A percentile compares a stretch with the other conserved stretches of the same genome.
phyloP scores from a whole-genome alignment of 2,888 invertebrate species.

The Melanargia galathea region DNA sequence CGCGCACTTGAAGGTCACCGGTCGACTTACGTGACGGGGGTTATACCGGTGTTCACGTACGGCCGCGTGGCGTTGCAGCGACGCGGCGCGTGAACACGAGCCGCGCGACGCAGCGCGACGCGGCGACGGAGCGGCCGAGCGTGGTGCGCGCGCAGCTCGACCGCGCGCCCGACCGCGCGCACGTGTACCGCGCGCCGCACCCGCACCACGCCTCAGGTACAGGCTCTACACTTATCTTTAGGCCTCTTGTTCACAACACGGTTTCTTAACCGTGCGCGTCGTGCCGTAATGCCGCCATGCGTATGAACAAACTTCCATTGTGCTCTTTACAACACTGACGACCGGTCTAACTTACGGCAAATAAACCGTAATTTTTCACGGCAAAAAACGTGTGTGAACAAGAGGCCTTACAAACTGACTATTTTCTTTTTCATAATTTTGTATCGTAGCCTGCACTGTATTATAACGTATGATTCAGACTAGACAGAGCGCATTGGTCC shows the following conservation, averaged over 20 bases:
- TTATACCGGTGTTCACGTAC: constrained; percentile 3
- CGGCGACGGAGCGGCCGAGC: constrained; percentile 73
- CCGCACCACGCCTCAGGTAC: constrained; percentile 75
- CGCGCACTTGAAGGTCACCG: too few relatives aligned
- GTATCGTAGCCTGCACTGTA: constrained; percentile 8
- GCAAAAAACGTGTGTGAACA: too few relatives aligned
- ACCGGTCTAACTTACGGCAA: too few relatives aligned
- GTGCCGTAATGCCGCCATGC: too few relatives aligned
- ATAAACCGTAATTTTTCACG: too few relatives aligned
- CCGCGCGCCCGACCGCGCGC: constrained; percentile 72
- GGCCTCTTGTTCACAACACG: too few relatives aligned
- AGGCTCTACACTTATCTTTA: constrained; percentile 23
- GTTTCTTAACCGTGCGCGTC: too few relatives aligned
- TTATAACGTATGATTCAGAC: not conserved
- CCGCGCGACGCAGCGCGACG: constrained; percentile 53
- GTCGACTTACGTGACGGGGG: too few relatives aligned
- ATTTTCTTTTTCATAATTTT: not conserved
- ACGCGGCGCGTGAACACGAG: constrained; percentile 55
- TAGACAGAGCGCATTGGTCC: not conserved
- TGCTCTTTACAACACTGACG: too few relatives aligned
- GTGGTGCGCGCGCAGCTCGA: constrained; percentile 78
- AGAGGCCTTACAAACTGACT: too few relatives aligned
- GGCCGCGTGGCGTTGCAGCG: constrained; percentile 52
- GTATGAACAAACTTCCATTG: too few relatives aligned
- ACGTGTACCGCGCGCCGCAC: constrained; percentile 71